These are phyloP conservation scores for Liodrosophila aerea DNA, from an alignment of 2,888 invertebrate genomes.

Conservation along the genomic window DNA sequence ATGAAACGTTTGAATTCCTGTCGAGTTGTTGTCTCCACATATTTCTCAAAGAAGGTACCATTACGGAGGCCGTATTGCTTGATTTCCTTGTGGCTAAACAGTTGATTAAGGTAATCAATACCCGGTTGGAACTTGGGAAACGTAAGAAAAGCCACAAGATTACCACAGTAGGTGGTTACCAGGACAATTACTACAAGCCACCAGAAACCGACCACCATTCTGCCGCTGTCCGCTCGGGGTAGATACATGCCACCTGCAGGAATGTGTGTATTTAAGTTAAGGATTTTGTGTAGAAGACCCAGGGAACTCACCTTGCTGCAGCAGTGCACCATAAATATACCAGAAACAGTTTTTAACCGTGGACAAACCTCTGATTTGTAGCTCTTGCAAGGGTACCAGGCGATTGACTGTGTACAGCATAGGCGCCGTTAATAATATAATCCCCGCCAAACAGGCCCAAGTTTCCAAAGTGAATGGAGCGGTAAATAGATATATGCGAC, in stretches of 20 bases:
- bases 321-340: slow-evolving; percentile 94
- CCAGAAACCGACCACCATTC: slow-evolving; percentile 94
- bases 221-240: slow-evolving; percentile 92
- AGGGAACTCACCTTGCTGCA: slow-evolving; percentile 90
- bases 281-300: fast-evolving
- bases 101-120: slow-evolving; percentile 77
- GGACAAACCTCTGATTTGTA: slow-evolving; percentile 83
- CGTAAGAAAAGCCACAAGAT: slow-evolving; percentile 94
- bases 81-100: slow-evolving; percentile 83
- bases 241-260: slow-evolving; percentile 91
- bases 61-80: slow-evolving; percentile 90
- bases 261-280: neutral
- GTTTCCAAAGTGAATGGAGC: slow-evolving; percentile 92
- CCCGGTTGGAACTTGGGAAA: slow-evolving; percentile 87
- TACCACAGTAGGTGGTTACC: slow-evolving; percentile 95
- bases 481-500: slow-evolving; percentile 91
- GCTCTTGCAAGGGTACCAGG: slow-evolving; percentile 84
- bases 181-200: slow-evolving; percentile 95
- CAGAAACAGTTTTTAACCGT: slow-evolving; percentile 82
- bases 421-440: slow-evolving; percentile 90
- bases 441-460: slow-evolving; percentile 90
- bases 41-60: slow-evolving; percentile 89
- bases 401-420: slow-evolving; percentile 89
- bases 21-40: slow-evolving; percentile 82
- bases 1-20: slow-evolving; percentile 83